phyloP scores from a whole-genome alignment of 2,888 invertebrate genomes.

The Dicranocentrus wangi region DNA sequence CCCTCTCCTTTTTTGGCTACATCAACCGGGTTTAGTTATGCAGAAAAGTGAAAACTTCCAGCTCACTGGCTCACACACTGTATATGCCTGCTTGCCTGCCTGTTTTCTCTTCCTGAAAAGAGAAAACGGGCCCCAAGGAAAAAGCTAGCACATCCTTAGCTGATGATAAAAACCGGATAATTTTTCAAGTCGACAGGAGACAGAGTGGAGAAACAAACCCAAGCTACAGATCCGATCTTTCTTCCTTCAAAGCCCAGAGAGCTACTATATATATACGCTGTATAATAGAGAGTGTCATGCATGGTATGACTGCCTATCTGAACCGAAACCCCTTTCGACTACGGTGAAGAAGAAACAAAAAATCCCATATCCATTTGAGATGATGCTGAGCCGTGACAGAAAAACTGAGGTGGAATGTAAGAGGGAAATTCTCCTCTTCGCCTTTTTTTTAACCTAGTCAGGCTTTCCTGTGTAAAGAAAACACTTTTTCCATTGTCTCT shows the following conservation, averaged over 20 bases:
- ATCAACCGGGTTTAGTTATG: conserved; percentile 4
- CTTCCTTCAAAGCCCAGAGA: conserved; percentile 31
- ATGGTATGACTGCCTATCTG: neutral
- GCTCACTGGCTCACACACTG: conserved; percentile 18
- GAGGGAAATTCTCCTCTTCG: too few relatives aligned
- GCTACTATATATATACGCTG: neutral
- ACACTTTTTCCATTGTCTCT: conserved; percentile 5
- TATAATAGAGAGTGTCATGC: too few relatives aligned
- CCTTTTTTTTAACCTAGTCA: neutral
- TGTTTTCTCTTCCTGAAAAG: conserved; percentile 16
- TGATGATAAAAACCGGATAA: conserved; percentile 69
- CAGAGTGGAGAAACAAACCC: conserved; percentile 65
- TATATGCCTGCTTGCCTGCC: neutral
- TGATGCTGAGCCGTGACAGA: neutral
- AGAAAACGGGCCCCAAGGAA: conserved; percentile 52
- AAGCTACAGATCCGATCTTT: conserved; percentile 61
- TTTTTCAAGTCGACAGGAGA: conserved; percentile 68
- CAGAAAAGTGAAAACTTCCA: conserved; percentile 12
- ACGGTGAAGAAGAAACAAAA: too few relatives aligned
- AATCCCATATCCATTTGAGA: too few relatives aligned
- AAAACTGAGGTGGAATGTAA: conserved; percentile 1
- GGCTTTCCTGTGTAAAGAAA: neutral
- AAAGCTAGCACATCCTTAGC: conserved; percentile 65
- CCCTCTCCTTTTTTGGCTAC: too few relatives aligned
- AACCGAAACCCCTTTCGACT: neutral